phyloP scores from a whole-genome alignment of 2,113 vertebrate genomes.

The Tamias sibiricus region DNA sequence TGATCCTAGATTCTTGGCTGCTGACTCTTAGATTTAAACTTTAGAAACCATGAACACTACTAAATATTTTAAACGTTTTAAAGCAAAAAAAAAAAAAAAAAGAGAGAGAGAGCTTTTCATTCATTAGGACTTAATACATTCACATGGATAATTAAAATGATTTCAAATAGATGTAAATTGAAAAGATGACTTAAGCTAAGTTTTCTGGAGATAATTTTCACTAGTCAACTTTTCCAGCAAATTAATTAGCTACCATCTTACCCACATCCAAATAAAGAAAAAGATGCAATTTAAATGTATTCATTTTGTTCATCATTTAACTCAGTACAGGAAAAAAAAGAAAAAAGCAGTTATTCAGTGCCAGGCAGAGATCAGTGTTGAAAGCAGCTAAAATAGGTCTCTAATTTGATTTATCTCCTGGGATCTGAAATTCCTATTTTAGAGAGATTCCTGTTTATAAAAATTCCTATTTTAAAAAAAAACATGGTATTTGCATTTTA shows the following conservation, averaged over 20 bases:
- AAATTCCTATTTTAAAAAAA: neutral
- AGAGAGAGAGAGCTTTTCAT: neutral
- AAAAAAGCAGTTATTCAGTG: neutral
- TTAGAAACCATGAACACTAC: neutral
- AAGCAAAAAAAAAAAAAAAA: slow-evolving; percentile 6
- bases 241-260: neutral
- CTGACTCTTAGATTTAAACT: neutral
- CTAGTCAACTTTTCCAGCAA: neutral
- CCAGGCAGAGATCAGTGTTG: neutral
- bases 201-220: slow-evolving; percentile 43
- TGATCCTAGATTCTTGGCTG: neutral
- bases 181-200: neutral
- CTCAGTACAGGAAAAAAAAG: neutral
- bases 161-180: neutral
- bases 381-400: slow-evolving; percentile 25
- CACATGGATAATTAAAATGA: neutral
- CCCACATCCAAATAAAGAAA: neutral
- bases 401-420: slow-evolving; percentile 19
- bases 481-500: neutral
- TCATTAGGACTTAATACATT: neutral
- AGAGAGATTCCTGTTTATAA: neutral
- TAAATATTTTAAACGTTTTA: slow-evolving; percentile 41
- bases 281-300: neutral
- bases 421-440: neutral
- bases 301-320: slow-evolving; percentile 23